Evolutionary conservation across 1,140 invertebrate species (phyloP).

Genomic region (Ditylenchus dipsaci): DNA sequence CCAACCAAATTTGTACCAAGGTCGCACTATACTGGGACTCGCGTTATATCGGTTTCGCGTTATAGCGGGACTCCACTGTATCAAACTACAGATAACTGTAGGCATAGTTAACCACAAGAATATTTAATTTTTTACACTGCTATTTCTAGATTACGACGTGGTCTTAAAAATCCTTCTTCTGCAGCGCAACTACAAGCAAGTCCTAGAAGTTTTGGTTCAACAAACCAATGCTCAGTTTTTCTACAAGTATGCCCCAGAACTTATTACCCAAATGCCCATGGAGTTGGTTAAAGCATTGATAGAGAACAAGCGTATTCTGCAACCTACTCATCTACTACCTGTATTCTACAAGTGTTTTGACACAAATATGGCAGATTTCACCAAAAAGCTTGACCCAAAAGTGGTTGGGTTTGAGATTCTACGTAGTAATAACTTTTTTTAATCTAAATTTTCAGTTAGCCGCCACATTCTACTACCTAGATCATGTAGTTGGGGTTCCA

Average conservation of each 20-base stretch:
- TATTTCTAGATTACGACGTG: conserved; percentile 24
- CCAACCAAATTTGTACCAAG: too few species aligned
- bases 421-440: too few species aligned
- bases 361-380: background rate
- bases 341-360: conserved; percentile 30
- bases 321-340: conserved; percentile 23
- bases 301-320: conserved; percentile 7
- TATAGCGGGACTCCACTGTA: too few species aligned
- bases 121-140: background rate
- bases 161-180: conserved; percentile 34
- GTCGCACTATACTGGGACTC: too few species aligned
- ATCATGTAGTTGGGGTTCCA: background rate
- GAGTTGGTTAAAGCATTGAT: conserved; percentile 24
- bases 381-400: background rate
- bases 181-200: conserved; percentile 27
- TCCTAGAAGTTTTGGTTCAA: conserved; percentile 16
- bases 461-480: conserved; percentile 29
- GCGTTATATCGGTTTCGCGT: too few species aligned
- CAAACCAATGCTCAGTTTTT: conserved; percentile 21
- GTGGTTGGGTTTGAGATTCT: background rate
- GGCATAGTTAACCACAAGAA: too few species aligned
- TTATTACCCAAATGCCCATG: conserved; percentile 20
- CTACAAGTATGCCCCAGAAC: conserved; percentile 42
- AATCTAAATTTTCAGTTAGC: conserved; percentile 21
- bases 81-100: too few species aligned